phyloP scores from a whole-genome alignment of 2,113 vertebrate genomes.

The Tringa solitaria region DNA sequence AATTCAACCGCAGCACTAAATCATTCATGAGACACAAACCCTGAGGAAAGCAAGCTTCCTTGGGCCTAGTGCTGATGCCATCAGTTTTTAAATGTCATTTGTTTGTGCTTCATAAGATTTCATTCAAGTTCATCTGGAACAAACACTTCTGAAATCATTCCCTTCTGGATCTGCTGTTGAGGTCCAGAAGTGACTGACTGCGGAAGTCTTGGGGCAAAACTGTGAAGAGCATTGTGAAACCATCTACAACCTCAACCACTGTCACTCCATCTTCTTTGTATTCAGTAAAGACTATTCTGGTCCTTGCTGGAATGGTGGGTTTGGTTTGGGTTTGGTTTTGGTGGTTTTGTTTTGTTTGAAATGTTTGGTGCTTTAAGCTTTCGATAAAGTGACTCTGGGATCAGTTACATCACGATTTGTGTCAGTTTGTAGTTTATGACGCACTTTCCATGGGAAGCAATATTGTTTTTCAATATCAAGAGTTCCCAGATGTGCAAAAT shows the following conservation, averaged over 20 bases:
- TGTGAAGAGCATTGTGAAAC: neutral
- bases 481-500: neutral
- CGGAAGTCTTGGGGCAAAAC: neutral
- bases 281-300: neutral
- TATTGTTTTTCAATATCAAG: neutral
- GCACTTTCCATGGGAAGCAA: neutral
- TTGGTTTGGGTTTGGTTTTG: neutral
- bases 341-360: neutral
- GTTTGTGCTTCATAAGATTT: neutral
- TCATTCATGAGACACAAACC: neutral
- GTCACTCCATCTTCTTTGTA: neutral
- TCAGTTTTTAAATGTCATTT: neutral
- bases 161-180: neutral
- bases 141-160: neutral
- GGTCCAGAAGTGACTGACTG: neutral
- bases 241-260: neutral
- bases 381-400: neutral
- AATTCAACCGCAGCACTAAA: fast-evolving
- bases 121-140: neutral
- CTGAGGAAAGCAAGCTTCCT: neutral
- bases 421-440: neutral
- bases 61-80: neutral
- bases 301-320: neutral
- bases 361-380: conserved; percentile 33
- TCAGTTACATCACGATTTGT: neutral